Evolutionary conservation across 2,888 invertebrate species (phyloP), one percentile per base, ranked within the genome.

Genomic region (Dolichomitus sp.): DNA sequence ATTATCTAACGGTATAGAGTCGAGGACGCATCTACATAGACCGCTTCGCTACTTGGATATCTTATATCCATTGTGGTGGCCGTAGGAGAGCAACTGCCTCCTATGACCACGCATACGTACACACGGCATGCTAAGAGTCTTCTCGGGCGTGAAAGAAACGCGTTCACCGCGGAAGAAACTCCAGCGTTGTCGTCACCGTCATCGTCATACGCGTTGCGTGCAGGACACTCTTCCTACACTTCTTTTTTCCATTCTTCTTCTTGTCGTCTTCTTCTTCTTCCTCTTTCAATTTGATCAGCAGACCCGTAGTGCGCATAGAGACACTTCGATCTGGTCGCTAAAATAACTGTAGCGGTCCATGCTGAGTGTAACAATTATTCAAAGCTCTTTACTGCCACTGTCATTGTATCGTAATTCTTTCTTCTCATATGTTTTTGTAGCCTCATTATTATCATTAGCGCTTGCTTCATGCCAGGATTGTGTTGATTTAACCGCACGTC

Each of bases 141-240:
- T 82, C 82, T 82, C 79, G 79, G 79, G 79, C 82, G 82, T 83
- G 82, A 83, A 76, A 79, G 79, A 79, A 83, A 83, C 75, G 79
- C 82, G 75, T 83, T 83, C 82, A 79, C 82, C 83, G 69, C 80
- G 80, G 63, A 83, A 76, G 76, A 76, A 73, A 72, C 75, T 72
- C 42, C 50, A 37, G 68, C 68, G 45, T 73, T 50, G 59, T 42
- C 61, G 48, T 12, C 57, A 42, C 19, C 45, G 65, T 65, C 65
- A 23, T 42, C 65, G 65, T 65, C 65, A 42, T 65, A 45, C 65
- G 65, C 45, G 65, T 65, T 40, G 65, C 65, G 65, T 65, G 65
- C 42, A 19, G 9, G 11, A 68, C 76, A 50, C 66, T 57, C 65
- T 54, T 45, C 19, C 17, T 19, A 37, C 61, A 17, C 61, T 33